Base-by-base conservation (phyloP, 1,140 invertebrate genomes). In the Batillaria attramentaria region DNA sequence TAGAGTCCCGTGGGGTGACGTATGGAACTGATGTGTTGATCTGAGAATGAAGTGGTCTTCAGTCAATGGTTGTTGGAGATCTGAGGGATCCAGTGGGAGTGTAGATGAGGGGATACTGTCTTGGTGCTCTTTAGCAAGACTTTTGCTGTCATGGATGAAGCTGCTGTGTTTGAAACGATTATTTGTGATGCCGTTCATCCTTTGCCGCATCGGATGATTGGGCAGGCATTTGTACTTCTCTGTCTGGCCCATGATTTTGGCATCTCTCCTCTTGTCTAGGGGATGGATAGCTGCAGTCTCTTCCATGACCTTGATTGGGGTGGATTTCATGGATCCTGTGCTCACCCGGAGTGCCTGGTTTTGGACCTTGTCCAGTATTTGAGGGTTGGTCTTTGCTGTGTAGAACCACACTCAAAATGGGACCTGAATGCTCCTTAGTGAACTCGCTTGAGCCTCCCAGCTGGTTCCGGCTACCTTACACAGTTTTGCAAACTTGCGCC, bases 191-290 rank as follows among this genome's bases (percentile, higher is more conserved):
- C 37, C 28, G 18, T 72, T 13, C 68, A 35, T 72, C 68, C 37
- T 72, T 28, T 28, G 10, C 10, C 31, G 13, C 68, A 72, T 43
- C 13, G 28, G 68, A 41, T 72, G 37, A 10, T 37, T 10, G 10
- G 37, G n/a, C 24, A 72, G 68, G 37, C 41, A 72, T 35, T 72
- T 72, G n/a, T 10, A 39, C 8, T 72, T 72, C 62, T 66, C n/a
- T 66, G 62, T 28, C 62, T 66, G n/a, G 62, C 8, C 62, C 62
- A 66, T 28, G 62, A 72, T 72, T 33, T 72, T 72, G n/a, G 65
- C 37, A 28, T 65, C 60, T 65, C 60, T 65, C 31, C 31, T n/a
- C 60, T 31, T 8, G 60, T 16, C 16, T 8, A 65, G 16, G 8
- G 60, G 10, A 16, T 65, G 60, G 8, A 65, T 33, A 33, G 60